A percentile compares a stretch with the other conserved stretches of the same genome.
phyloP scores from a whole-genome alignment of 2,797 vertebrate species.

The Pteropus rufus region DNA sequence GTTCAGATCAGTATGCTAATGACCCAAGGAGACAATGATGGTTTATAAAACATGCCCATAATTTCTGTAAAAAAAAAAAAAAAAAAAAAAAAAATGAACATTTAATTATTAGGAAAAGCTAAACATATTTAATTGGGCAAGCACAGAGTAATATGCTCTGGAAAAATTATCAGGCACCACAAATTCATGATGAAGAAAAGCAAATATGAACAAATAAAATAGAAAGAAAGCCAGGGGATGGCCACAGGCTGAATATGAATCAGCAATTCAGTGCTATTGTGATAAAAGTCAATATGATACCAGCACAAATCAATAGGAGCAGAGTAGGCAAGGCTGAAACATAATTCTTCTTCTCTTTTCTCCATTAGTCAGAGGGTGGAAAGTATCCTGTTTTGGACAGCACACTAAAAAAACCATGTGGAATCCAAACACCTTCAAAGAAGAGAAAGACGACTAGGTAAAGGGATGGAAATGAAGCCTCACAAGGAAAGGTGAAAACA shows the following conservation, averaged over 20 bases:
- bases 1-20: conserved; percentile 22
- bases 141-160: background rate
- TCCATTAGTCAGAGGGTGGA: conserved; percentile 69
- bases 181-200: background rate
- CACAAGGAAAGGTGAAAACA: background rate
- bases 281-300: conserved; percentile 67
- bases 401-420: background rate
- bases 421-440: background rate
- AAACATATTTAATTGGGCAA: conserved; percentile 6
- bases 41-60: background rate
- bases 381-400: background rate
- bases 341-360: conserved; percentile 63
- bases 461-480: background rate
- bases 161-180: background rate
- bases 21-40: background rate
- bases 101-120: conserved; percentile 36
- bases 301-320: conserved; percentile 64
- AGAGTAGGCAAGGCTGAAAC: conserved; percentile 47
- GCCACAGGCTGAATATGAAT: conserved; percentile 62
- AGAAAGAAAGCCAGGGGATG: background rate
- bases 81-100: background rate
- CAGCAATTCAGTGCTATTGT: conserved; percentile 63
- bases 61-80: conserved; percentile 1
- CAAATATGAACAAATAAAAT: conserved; percentile 45
- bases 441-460: background rate